Evolutionary conservation across 2,797 vertebrate genomes (phyloP).

Genomic region (Morus bassanus): DNA sequence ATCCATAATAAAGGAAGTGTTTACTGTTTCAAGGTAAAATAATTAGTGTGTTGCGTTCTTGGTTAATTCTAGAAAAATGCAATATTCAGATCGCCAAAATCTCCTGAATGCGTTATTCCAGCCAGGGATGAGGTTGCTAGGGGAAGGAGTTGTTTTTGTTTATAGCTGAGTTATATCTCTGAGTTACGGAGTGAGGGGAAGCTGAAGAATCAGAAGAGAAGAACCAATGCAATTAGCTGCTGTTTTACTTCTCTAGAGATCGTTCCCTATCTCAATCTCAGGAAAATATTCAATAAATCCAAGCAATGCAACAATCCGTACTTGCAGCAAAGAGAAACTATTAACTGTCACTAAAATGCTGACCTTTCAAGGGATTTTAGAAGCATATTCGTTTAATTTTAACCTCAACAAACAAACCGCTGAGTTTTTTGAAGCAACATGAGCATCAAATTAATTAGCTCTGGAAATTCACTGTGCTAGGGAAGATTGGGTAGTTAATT

Average conservation of each 20-base stretch:
- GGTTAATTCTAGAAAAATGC: neutral
- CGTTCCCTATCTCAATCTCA: neutral
- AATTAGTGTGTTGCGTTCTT: neutral
- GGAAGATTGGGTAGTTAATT: neutral
- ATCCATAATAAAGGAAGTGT: neutral
- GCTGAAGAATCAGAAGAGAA: neutral
- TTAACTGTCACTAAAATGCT: neutral
- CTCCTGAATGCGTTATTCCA: neutral
- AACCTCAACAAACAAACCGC: neutral
- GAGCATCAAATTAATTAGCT: neutral
- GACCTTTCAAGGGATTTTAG: neutral
- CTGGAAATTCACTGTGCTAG: neutral
- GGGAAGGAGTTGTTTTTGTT: slow-evolving; percentile 20
- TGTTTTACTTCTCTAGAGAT: neutral
- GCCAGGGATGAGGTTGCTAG: neutral
- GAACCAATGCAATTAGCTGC: neutral
- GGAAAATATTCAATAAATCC: neutral
- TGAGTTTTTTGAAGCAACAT: neutral
- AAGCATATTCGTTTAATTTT: neutral
- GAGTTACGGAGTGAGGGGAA: neutral
- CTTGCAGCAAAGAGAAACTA: neutral
- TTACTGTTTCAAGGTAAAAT: neutral
- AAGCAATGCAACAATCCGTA: neutral
- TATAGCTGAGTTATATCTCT: neutral
- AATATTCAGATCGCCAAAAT: neutral